These are phyloP conservation scores for Lutraria rhynchaena DNA, from an alignment of 1,140 invertebrate species.

Conservation along the genomic window DNA sequence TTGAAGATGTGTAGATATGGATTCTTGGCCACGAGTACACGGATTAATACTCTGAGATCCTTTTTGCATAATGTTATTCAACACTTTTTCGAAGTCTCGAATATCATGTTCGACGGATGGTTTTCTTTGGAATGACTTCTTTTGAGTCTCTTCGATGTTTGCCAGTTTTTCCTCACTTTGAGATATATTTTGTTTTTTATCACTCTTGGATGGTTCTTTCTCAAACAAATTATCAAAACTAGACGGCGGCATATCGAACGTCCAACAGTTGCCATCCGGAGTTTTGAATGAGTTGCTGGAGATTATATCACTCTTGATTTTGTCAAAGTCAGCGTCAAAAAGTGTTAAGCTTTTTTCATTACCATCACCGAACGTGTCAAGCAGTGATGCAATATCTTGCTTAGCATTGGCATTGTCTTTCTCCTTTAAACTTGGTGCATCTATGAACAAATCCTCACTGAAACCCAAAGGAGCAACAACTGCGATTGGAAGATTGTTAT, in stretches of 20 bases:
- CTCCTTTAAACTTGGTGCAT: not conserved
- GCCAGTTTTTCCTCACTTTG: not conserved
- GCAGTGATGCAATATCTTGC: conserved; percentile 8
- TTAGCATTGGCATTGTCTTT: not conserved
- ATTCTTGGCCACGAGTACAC: not conserved
- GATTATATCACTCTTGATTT: conserved; percentile 35
- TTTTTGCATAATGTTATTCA: conserved; percentile 30
- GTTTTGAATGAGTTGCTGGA: conserved; percentile 44
- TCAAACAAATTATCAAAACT: not conserved
- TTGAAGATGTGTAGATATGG: not conserved
- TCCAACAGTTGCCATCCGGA: conserved; percentile 24
- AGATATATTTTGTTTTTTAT: not conserved
- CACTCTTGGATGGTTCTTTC: not conserved
- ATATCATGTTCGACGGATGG: conserved; percentile 33
- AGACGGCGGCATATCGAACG: conserved; percentile 10
- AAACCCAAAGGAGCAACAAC: conserved; percentile 25
- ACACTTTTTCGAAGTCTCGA: conserved; percentile 46
- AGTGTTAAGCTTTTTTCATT: conserved; percentile 18
- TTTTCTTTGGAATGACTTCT: not conserved
- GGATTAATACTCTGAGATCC: not conserved
- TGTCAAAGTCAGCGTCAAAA: conserved; percentile 41
- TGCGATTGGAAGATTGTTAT: conserved; percentile 24
- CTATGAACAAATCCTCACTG: not conserved
- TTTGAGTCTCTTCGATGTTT: not conserved
- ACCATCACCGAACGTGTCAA: conserved; percentile 13